Percentiles rank a stretch among this genome's conserved stretches.
These are phyloP conservation scores for Cosmia trapezina DNA, from an alignment of 2,888 invertebrate genomes.

Conservation along the genomic window DNA sequence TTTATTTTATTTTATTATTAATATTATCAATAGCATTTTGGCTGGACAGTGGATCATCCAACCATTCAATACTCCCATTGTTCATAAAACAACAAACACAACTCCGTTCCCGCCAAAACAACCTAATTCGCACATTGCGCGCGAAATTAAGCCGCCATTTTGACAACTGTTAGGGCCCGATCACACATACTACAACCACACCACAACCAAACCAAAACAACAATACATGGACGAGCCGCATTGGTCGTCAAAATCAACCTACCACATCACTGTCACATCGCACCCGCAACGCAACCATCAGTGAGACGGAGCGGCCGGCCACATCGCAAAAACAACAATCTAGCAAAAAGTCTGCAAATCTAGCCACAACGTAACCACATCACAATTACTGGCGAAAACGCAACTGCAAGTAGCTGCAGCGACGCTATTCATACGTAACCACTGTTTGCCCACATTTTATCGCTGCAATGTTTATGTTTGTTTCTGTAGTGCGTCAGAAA, in stretches of 20 bases:
- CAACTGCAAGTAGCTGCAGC: background rate
- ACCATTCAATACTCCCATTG: conserved; percentile 20
- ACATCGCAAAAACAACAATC: background rate
- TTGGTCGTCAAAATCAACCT: background rate
- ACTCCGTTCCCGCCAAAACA: conserved; percentile 9
- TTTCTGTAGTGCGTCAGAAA: too few species aligned
- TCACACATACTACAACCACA: background rate
- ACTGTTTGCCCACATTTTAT: background rate
- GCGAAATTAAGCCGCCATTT: conserved; percentile 44
- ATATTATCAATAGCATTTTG: conserved; percentile 10
- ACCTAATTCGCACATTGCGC: conserved; percentile 27
- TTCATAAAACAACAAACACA: conserved; percentile 32
- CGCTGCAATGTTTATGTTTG: background rate
- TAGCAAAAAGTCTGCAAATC: background rate
- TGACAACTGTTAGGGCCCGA: conserved; percentile 17
- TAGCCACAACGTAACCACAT: background rate
- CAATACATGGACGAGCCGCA: background rate
- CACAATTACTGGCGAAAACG: background rate
- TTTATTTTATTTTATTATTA: too few species aligned
- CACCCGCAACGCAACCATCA: background rate
- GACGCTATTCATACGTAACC: background rate
- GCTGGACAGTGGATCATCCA: background rate
- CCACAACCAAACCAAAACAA: background rate
- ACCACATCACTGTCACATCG: background rate
- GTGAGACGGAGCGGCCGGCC: background rate